Evolutionary conservation across 2,888 invertebrate genomes (phyloP), one percentile per base, ranked within the genome.

Genomic region (Stenichneumon culpator): DNA sequence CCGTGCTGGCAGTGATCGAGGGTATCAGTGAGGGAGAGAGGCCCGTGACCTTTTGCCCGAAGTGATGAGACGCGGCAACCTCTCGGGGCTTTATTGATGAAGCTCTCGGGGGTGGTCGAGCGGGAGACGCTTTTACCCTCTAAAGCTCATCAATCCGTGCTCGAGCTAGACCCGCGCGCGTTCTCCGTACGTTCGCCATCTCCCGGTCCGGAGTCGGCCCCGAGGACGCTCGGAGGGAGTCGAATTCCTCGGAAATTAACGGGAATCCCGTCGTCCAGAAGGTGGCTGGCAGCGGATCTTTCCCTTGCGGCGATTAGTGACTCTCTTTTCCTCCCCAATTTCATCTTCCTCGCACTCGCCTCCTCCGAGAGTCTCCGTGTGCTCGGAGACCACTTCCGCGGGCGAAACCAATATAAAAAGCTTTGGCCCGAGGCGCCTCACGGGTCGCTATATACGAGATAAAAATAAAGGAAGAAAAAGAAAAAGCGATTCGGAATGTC

Each of bases 81-180:
- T 36, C 65, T 60, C 78, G 72, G 54, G 74, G 79, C 75, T 85
- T 82, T 85, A 85, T 85, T 85, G 82, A 85, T 85, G 82, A 85
- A 79, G 79, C 75, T 79, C 70, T 78, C 68, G 60, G 50, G 50
- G 44, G 54, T 63, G 25, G 77, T 54, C 68, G 65, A 69, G 75
- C 57, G 79, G 63, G 25, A 63, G 79, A 79, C 68, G 78, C 69
- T 82, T 85, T 75, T 32, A 82, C 79, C 79, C 82, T 69, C 70
- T 57, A 82, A 85, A 85, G 75, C 84, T 85, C 84, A 85, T 85
- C 84, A 82, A 85, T 85, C 79, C 82, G 79, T 72, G 82, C 82
- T 65, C 82, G 73, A 68, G 65, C 25, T 50, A 39, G 69, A 60
- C 32, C 52, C 75, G 39, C 50, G 47, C 65, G 63, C 70, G 70